Base-by-base conservation (phyloP, 2,888 invertebrate species). In the Caenorhabditis sp. region DNA sequence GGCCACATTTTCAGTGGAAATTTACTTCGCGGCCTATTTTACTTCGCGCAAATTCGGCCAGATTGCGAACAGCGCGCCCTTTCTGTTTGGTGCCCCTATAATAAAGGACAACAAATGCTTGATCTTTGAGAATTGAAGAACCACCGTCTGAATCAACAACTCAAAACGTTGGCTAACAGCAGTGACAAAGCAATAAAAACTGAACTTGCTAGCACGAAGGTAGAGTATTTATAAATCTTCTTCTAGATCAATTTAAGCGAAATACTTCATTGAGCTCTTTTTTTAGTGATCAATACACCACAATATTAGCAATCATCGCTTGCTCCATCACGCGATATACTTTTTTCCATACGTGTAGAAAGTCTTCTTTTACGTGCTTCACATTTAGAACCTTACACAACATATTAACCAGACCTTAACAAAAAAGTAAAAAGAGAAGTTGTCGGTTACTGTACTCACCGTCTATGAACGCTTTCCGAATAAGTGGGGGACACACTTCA, bases 251-350 rank as follows among this genome's bases (percentile, higher is more conserved):
- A 4, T 13, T 65, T 6, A 27, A 30, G 15, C n/a, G 17, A 35
- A 27, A 27, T n/a, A n/a, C n/a, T n/a, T n/a, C n/a, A n/a, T n/a
- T n/a, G n/a, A n/a, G n/a, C n/a, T n/a, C n/a, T n/a, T n/a, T n/a
- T 13, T 35, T 48, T 27, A 50, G n/a, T 11, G 22, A 48, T 66
- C 32, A 81, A 48, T 81, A 81, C 4, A 79, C 78, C n/a, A 78
- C 58, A 48, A 82, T 82, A 55, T 80, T 80, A 11, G 75, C 70
- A 50, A 82, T 62, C 55, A 78, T 73, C 37, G 80, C 73, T 58
- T 87, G 87, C 59, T 88, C 88, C 20, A 88, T 71, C 8, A 88
- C 86, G 45, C 88, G 73, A 62, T 87, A 88, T 7, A 88, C 65
- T 56, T 88, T 88, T 46, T 76, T 83, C 88, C 88, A 88, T 7